phyloP scores from a whole-genome alignment of 2,888 invertebrate genomes.

The Panzeria rudis region DNA sequence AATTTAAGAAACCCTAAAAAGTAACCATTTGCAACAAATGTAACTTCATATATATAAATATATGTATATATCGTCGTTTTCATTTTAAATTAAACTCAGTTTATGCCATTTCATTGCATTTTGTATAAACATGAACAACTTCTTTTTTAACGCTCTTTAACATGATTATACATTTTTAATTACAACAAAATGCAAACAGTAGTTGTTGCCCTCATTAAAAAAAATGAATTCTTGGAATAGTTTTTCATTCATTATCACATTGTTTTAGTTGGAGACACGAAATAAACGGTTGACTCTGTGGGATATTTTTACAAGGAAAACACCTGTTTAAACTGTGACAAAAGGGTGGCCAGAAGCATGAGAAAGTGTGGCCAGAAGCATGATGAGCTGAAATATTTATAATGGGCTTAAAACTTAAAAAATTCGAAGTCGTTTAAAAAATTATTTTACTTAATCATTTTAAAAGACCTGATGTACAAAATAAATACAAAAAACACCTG shows the following conservation, averaged over 20 bases:
- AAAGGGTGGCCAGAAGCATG: neutral
- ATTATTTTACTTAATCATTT: neutral
- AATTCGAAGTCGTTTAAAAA: no score
- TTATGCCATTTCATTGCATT: neutral
- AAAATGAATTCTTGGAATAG: slow-evolving; percentile 44
- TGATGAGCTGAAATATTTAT: no score
- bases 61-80: no score
- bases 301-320: neutral
- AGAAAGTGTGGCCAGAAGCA: neutral
- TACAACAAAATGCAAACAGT: slow-evolving; percentile 25
- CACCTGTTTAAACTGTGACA: slow-evolving; percentile 2
- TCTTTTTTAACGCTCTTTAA: neutral
- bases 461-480: neutral
- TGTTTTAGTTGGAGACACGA: slow-evolving; percentile 24
- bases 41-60: neutral
- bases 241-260: slow-evolving; percentile 37
- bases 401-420: no score
- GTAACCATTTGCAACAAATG: no score
- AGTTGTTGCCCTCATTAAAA: slow-evolving; percentile 58
- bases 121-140: slow-evolving; percentile 16
- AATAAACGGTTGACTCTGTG: neutral
- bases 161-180: slow-evolving; percentile 36
- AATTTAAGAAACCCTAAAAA: no score
- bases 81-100: neutral
- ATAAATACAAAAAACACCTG: neutral